These are phyloP conservation scores for Subacronicta megacephala DNA, from an alignment of 2,888 invertebrate genomes.

Conservation along the genomic window DNA sequence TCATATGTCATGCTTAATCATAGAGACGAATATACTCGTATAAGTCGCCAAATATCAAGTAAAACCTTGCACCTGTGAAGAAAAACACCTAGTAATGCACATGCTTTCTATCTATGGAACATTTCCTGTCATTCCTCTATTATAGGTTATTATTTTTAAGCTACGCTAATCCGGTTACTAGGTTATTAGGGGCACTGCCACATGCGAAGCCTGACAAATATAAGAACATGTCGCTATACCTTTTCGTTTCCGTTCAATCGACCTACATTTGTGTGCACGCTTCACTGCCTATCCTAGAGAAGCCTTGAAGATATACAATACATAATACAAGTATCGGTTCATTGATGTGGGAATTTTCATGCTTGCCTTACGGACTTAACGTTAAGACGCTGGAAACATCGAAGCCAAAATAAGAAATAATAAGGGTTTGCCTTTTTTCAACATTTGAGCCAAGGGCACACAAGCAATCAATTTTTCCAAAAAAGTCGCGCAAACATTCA, in stretches of 20 bases:
- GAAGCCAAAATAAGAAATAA: constrained; percentile 11
- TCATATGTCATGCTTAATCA: too few relatives aligned
- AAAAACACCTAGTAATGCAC: constrained; percentile 14
- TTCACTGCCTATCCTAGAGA: constrained; percentile 32
- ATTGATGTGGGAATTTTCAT: constrained; percentile 24
- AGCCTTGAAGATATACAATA: constrained; percentile 18
- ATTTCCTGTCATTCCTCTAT: constrained; percentile 5
- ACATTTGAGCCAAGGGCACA: constrained; percentile 13
- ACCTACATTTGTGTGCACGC: constrained; percentile 40
- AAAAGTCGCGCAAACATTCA: neutral
- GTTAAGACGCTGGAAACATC: neutral
- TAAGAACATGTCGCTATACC: constrained; percentile 53
- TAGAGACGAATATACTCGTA: too few relatives aligned
- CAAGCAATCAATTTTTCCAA: constrained; percentile 15
- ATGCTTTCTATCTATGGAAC: constrained; percentile 30
- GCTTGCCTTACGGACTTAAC: constrained; percentile 11
- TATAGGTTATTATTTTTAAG: constrained; percentile 37
- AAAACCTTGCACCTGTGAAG: constrained; percentile 2
- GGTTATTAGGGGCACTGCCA: constrained; percentile 65
- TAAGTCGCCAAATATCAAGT: neutral
- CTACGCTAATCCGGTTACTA: constrained; percentile 66
- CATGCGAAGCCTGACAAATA: constrained; percentile 70
- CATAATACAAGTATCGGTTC: constrained; percentile 11
- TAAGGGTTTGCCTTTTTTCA: constrained; percentile 4
- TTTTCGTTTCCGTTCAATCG: constrained; percentile 50